A percentile compares a stretch with the other conserved stretches of the same genome.
These are phyloP conservation scores for Chrysolina oricalcia DNA, from an alignment of 2,888 invertebrate genomes.

Conservation along the genomic window DNA sequence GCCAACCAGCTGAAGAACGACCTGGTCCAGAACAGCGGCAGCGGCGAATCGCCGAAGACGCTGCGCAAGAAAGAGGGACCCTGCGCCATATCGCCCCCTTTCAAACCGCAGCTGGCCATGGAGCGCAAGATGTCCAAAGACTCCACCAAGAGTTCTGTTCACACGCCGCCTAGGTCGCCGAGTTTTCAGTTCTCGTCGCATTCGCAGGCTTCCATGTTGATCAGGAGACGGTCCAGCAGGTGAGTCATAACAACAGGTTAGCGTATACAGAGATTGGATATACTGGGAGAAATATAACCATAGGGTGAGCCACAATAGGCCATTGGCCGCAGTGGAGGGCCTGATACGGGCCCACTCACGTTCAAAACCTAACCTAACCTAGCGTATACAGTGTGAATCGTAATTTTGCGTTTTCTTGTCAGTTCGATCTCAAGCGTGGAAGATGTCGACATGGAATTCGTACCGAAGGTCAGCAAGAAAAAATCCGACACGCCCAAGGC, in stretches of 20 bases:
- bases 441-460: conserved; percentile 70
- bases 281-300: no score
- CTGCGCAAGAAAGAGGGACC: conserved; percentile 70
- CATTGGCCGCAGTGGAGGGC: no score
- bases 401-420: background rate
- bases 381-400: background rate
- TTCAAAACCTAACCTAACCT: background rate
- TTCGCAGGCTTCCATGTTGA: conserved; percentile 86
- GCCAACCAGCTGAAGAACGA: conserved; percentile 68
- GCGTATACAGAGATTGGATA: no score
- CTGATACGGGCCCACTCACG: background rate
- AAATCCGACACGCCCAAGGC: conserved; percentile 1
- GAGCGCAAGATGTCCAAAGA: conserved; percentile 70
- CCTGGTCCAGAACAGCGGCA: conserved; percentile 64
- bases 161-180: conserved; percentile 76
- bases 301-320: no score
- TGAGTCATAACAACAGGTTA: conserved; percentile 74
- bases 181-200: conserved; percentile 74
- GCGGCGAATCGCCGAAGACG: conserved; percentile 68
- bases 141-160: conserved; percentile 66
- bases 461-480: conserved; percentile 56
- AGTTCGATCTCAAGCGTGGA: conserved; percentile 79
- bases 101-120: conserved; percentile 44
- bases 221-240: conserved; percentile 88
- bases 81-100: conserved; percentile 24